Base-by-base conservation (phyloP, 1,140 invertebrate species). In the Cydia amplana region DNA sequence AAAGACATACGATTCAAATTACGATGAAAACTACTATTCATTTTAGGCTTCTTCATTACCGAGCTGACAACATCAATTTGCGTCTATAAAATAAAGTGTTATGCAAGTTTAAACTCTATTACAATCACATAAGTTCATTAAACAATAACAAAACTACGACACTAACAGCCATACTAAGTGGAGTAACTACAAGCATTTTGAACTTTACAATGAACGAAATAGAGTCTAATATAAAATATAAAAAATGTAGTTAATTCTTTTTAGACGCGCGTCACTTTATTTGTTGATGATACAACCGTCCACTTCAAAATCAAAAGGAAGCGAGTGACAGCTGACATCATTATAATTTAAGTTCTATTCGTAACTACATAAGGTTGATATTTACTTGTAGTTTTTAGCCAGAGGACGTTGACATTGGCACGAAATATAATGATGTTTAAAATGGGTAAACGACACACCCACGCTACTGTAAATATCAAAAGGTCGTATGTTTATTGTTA, bases 221-320 rank as follows among this genome's bases (percentile, higher is more conserved):
- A 67, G 25, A 32, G 64, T 67, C 64, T 36, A 67, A 67, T 32
- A 51, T 64, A 64, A 14, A 64, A 64, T 14, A 23, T 14, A 64
- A 25, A 9, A 10, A 16, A 0, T 67, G 23, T 67, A 67, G 25
- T 32, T n/a, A 67, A 12, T 28, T 5, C 64, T 67, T 32, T 36
- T 36, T n/a, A 65, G 23, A 65, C 28, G 64, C 64, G 64, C 16
- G 64, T 1, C 64, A 64, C 20, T 55, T 60, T 23, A 10, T 60
- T 60, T 60, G 55, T 60, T 60, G 55, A 60, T 60, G 55, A 60
- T 60, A 60, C 20, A 60, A 20, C 9, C 46, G 16, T 49, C n/a
- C 16, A 18, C 5, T n/a, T 18, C 4, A 51, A 12, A 51, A n/a
- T 6, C 55, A 23, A 60, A 60, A 60, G 18, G 20, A 7, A 20